Evolutionary conservation across 1,140 invertebrate species (phyloP).

Genomic region (Drosophila ohnishii): DNA sequence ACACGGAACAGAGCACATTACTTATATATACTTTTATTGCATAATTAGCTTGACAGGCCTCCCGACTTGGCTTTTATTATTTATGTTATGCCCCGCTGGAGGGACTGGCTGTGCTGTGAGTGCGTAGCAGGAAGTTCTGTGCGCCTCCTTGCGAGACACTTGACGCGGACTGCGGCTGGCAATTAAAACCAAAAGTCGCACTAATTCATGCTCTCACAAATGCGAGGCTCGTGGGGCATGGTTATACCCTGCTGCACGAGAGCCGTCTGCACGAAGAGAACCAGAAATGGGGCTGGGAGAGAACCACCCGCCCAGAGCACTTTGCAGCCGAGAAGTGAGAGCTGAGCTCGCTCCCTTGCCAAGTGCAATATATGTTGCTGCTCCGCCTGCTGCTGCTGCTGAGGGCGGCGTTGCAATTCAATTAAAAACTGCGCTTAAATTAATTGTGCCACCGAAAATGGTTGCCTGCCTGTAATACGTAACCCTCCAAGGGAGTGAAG

Average conservation of each 20-base stretch:
- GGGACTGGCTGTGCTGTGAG: too few species aligned
- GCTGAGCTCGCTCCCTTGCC: neutral
- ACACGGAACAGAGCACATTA: conserved; percentile 41
- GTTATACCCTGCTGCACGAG: conserved; percentile 26
- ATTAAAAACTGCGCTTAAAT: conserved; percentile 54
- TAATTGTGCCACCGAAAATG: conserved; percentile 40
- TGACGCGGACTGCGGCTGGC: conserved; percentile 30
- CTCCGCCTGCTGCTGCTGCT: neutral
- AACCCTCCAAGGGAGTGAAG: neutral
- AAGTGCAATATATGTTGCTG: conserved; percentile 12
- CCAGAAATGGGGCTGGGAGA: conserved; percentile 22
- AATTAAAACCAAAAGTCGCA: conserved; percentile 59
- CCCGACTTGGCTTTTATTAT: conserved; percentile 46
- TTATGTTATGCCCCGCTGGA: conserved; percentile 17
- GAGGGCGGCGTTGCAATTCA: conserved; percentile 39
- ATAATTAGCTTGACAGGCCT: conserved; percentile 61
- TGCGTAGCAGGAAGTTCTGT: conserved; percentile 9
- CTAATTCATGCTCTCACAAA: conserved; percentile 46
- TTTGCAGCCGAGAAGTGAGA: conserved; percentile 21
- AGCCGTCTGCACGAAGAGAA: conserved; percentile 31
- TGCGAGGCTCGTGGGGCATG: conserved; percentile 4
- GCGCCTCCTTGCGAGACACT: conserved; percentile 33
- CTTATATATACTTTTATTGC: conserved; percentile 56
- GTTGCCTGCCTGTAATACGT: conserved; percentile 20
- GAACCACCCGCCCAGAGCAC: conserved; percentile 14